phyloP scores from a whole-genome alignment of 35 echinoderm and acorn worm species.

The Heliocidaris erythrogramma region DNA sequence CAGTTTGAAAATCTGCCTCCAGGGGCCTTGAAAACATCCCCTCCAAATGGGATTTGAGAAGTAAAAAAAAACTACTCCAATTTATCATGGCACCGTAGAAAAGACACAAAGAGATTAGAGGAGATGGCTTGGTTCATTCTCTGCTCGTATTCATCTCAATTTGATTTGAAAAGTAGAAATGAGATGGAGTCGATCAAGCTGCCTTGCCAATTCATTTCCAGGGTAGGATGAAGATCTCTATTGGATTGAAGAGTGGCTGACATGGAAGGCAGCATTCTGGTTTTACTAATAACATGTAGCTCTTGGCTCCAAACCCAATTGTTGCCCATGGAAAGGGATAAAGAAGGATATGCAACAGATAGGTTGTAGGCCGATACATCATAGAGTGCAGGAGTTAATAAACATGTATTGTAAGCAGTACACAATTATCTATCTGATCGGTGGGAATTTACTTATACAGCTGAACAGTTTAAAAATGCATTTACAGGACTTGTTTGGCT shows the following conservation, averaged over 20 bases:
- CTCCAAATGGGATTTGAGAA: not conserved
- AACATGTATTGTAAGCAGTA: no score
- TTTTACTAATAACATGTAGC: not conserved
- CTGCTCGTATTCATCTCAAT: not conserved
- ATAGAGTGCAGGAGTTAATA: no score
- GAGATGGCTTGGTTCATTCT: not conserved
- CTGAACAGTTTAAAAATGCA: no score
- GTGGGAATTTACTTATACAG: no score
- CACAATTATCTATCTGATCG: no score
- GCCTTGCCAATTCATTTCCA: constrained; percentile 3
- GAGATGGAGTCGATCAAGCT: not conserved
- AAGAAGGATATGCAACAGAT: no score
- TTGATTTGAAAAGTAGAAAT: constrained; percentile 8
- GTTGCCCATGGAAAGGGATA: not conserved
- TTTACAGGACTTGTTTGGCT: no score
- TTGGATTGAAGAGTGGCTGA: not conserved
- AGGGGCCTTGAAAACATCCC: constrained; percentile 8
- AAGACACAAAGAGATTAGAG: constrained; percentile 10
- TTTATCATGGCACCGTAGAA: not conserved
- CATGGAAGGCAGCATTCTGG: not conserved
- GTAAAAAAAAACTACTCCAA: not conserved
- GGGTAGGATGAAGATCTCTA: not conserved
- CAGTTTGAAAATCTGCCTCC: constrained; percentile 14
- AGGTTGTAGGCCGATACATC: no score
- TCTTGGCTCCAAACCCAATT: not conserved